phyloP scores from a whole-genome alignment of 2,888 invertebrate species.

The Morpho deidamia region DNA sequence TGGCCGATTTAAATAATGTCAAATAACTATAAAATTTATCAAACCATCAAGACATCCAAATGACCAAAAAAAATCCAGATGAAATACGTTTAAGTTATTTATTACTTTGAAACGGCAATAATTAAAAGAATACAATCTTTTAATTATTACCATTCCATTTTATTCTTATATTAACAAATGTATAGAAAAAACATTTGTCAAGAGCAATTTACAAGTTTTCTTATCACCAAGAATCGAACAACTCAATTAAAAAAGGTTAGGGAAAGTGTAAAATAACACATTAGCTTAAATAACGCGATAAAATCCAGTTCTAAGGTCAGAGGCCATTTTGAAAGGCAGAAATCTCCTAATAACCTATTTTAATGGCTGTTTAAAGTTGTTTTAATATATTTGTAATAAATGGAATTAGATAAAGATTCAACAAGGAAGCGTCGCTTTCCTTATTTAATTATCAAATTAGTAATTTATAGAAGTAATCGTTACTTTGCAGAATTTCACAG shows the following conservation, averaged over 20 bases:
- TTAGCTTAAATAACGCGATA: constrained; percentile 1
- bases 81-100: not conserved
- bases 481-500: no score
- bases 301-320: constrained; percentile 11
- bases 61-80: no score
- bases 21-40: not conserved
- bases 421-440: no score
- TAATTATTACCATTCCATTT: not conserved
- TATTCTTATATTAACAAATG: constrained; percentile 3
- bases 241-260: constrained; percentile 8
- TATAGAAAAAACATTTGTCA: not conserved
- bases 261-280: constrained; percentile 5
- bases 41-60: no score
- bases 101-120: not conserved
- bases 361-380: constrained; percentile 3
- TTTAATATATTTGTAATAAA: constrained; percentile 6
- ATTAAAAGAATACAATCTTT: not conserved
- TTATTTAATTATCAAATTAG: no score
- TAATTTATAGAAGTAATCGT: no score
- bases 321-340: constrained; percentile 4
- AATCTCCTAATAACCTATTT: constrained; percentile 8
- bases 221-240: not conserved
- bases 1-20: not conserved
- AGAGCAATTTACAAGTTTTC: constrained; percentile 1
- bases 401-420: no score